Percentiles rank a stretch among this genome's conserved stretches.
Evolutionary conservation across 2,797 vertebrate genomes (phyloP).

Genomic region (Anguilla marmorata): DNA sequence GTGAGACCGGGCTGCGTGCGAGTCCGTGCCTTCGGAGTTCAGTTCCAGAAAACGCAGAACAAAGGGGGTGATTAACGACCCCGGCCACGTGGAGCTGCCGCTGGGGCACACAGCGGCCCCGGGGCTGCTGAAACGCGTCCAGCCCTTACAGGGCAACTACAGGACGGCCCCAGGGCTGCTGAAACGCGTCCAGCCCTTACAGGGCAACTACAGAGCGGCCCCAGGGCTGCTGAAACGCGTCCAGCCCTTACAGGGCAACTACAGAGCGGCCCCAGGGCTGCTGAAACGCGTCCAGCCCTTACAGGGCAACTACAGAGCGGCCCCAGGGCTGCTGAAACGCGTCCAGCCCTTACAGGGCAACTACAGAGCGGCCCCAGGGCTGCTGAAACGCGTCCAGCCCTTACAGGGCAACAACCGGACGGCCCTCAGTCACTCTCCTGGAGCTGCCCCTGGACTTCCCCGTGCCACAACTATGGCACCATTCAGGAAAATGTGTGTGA

Average conservation of each 20-base stretch:
- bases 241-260: too few relatives aligned
- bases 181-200: too few relatives aligned
- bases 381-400: neutral
- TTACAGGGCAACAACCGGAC: neutral
- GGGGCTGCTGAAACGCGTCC: constrained; percentile 2
- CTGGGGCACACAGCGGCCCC: constrained; percentile 10
- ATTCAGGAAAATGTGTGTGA: neutral
- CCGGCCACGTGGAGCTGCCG: constrained; percentile 30
- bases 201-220: too few relatives aligned
- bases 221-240: too few relatives aligned
- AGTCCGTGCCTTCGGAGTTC: constrained; percentile 46
- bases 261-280: too few relatives aligned
- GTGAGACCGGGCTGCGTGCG: constrained; percentile 45
- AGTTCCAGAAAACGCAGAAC: constrained; percentile 47
- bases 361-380: too few relatives aligned
- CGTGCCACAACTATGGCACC: neutral
- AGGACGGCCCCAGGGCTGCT: neutral
- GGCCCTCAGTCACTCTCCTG: neutral
- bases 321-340: too few relatives aligned
- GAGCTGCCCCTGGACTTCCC: too few relatives aligned
- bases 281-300: too few relatives aligned
- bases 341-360: too few relatives aligned
- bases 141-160: neutral
- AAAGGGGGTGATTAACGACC: constrained; percentile 30
- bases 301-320: too few relatives aligned